Conservation (phyloP, 1,140 invertebrate genomes). For the Cyclina sinensis region DNA sequence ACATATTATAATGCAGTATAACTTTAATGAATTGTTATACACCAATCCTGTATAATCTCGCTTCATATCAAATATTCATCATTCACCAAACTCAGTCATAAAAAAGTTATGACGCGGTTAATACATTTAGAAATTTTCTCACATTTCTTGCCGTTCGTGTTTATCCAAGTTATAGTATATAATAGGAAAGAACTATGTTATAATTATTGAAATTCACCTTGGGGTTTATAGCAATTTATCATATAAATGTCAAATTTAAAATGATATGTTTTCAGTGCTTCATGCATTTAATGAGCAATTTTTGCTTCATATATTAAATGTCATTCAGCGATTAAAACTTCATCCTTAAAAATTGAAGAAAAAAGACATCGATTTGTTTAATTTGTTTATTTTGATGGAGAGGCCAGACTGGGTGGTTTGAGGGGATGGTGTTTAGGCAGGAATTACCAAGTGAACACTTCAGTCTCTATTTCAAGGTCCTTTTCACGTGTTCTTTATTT, state of each 20-base stretch:
- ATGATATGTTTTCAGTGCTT: neutral
- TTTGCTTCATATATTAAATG: constrained; percentile 7
- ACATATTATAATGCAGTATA: too few relatives aligned
- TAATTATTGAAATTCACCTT: neutral
- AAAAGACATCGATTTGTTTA: constrained; percentile 10
- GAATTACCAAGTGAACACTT: too few relatives aligned
- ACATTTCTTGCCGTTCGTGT: constrained; percentile 7
- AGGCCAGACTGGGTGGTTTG: too few relatives aligned
- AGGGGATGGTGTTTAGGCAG: too few relatives aligned
- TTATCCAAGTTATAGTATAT: constrained; percentile 6
- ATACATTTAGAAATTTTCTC: constrained; percentile 25
- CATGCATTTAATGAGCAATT: constrained; percentile 20
- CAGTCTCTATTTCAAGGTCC: too few relatives aligned
- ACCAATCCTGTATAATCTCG: neutral
- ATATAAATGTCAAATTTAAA: constrained; percentile 10
- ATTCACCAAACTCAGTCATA: neutral
- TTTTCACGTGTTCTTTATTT: too few relatives aligned
- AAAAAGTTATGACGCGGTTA: constrained; percentile 27
- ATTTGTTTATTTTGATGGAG: neutral
- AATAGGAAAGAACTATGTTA: constrained; percentile 10
- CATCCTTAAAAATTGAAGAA: constrained; percentile 10
- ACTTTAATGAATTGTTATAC: too few relatives aligned
- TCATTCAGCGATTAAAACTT: constrained; percentile 16
- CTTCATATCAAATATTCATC: constrained; percentile 5
- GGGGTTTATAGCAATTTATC: constrained; percentile 14